Percentiles rank a stretch among this genome's conserved stretches.
These are phyloP conservation scores for Cheilosia variabilis DNA, from an alignment of 2,888 invertebrate species.

Conservation along the genomic window DNA sequence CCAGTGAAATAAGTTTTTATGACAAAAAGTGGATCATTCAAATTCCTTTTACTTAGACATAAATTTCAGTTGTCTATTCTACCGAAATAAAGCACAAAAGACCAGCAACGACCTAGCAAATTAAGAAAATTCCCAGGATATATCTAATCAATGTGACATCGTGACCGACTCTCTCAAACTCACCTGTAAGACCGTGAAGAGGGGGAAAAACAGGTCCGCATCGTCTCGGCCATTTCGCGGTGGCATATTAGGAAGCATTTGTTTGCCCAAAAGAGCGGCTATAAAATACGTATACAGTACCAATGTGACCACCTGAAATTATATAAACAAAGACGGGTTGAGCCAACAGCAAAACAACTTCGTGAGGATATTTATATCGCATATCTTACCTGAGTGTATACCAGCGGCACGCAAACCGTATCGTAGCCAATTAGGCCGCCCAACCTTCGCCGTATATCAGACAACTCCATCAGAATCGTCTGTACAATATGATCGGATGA, in stretches of 20 bases:
- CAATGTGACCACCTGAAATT: slow-evolving; percentile 93
- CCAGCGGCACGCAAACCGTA: slow-evolving; percentile 95
- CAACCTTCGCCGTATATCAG: slow-evolving; percentile 92
- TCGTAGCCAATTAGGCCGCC: slow-evolving; percentile 95
- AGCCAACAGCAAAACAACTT: slow-evolving; percentile 10
- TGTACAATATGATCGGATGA: slow-evolving; percentile 96
- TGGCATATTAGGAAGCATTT: slow-evolving; percentile 88
- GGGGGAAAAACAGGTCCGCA: slow-evolving; percentile 94
- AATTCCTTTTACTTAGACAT: no score
- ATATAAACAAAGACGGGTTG: slow-evolving; percentile 43
- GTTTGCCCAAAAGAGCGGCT: slow-evolving; percentile 93
- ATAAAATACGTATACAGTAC: slow-evolving; percentile 96
- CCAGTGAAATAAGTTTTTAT: no score
- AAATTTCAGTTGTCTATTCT: no score
- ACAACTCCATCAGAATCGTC: slow-evolving; percentile 94
- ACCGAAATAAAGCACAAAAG: no score
- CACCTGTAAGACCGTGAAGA: slow-evolving; percentile 95
- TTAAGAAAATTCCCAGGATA: no score
- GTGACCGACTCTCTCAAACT: slow-evolving; percentile 32
- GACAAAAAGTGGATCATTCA: no score
- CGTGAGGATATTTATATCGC: slow-evolving; percentile 14
- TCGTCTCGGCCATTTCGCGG: slow-evolving; percentile 85
- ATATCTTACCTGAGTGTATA: slow-evolving; percentile 92
- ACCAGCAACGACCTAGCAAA: no score
- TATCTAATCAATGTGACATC: no score